Evolutionary conservation across 2,113 vertebrate species (phyloP).

Genomic region (Dryoscopus gambensis): DNA sequence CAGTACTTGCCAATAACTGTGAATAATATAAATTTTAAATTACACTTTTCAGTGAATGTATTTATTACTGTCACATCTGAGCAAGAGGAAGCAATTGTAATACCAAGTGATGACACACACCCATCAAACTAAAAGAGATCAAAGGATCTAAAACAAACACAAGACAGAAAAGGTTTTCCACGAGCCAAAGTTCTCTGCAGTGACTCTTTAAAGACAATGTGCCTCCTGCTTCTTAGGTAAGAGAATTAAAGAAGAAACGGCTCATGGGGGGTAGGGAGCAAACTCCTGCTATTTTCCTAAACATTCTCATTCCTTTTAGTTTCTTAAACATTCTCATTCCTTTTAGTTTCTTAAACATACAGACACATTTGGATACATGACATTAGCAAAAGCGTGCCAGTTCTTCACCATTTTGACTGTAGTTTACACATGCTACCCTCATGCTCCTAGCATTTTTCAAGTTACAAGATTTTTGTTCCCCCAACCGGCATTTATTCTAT

Average conservation of each 20-base stretch:
- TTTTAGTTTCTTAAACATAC: background rate
- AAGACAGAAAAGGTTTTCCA: background rate
- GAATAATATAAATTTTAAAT: conserved; percentile 46
- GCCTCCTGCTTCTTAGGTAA: background rate
- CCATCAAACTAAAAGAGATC: conserved; percentile 32
- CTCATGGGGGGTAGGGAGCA: fast-evolving
- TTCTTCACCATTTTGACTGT: background rate
- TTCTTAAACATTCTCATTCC: background rate
- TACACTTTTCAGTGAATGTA: conserved; percentile 6
- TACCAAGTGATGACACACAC: conserved; percentile 30
- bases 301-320: background rate
- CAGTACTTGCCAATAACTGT: background rate
- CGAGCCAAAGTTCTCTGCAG: background rate
- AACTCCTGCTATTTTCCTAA: background rate
- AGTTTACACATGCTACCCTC: background rate
- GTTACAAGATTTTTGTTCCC: background rate
- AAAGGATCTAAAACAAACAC: conserved; percentile 36
- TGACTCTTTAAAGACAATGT: background rate
- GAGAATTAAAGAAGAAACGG: background rate
- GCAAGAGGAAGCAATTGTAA: conserved; percentile 39
- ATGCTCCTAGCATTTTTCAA: background rate
- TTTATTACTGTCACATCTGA: conserved; percentile 44
- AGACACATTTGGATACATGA: background rate
- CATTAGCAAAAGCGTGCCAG: background rate
- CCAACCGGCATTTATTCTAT: background rate